Evolutionary conservation across 2,888 invertebrate species (phyloP).

Genomic region (Mactromeris polynyma): DNA sequence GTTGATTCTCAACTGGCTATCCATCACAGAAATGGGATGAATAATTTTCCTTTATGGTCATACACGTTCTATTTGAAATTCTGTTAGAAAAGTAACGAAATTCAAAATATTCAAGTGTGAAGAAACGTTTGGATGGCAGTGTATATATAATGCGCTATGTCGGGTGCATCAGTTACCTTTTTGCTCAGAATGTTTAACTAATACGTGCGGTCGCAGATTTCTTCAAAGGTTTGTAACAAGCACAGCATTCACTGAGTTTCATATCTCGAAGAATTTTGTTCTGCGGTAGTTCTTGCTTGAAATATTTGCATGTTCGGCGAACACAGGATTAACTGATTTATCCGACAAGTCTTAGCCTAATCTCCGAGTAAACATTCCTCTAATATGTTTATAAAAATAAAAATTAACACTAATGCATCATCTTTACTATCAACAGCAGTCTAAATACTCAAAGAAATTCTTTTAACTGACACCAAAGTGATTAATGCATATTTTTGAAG

Average conservation of each 20-base stretch:
- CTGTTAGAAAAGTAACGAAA: too few relatives aligned
- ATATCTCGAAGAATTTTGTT: not conserved
- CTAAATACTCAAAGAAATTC: not conserved
- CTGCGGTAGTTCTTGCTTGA: not conserved
- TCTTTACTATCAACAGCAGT: not conserved
- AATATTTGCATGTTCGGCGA: not conserved
- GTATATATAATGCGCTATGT: too few relatives aligned
- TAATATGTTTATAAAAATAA: slow-evolving; percentile 3
- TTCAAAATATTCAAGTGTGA: too few relatives aligned
- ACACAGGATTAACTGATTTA: not conserved
- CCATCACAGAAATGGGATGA: too few relatives aligned
- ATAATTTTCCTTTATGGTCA: too few relatives aligned
- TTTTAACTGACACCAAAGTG: not conserved
- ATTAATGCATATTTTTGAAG: slow-evolving; percentile 24
- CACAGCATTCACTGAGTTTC: not conserved
- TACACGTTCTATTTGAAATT: too few relatives aligned
- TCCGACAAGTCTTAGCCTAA: not conserved
- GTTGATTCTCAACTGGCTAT: too few relatives aligned
- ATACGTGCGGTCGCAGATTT: too few relatives aligned
- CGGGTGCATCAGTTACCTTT: too few relatives aligned
- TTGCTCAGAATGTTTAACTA: too few relatives aligned
- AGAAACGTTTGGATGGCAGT: too few relatives aligned
- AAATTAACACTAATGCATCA: not conserved
- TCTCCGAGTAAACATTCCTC: not conserved
- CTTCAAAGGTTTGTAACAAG: not conserved